phyloP scores from a whole-genome alignment of 1,140 invertebrate species.

The Drosophila trapezifrons region DNA sequence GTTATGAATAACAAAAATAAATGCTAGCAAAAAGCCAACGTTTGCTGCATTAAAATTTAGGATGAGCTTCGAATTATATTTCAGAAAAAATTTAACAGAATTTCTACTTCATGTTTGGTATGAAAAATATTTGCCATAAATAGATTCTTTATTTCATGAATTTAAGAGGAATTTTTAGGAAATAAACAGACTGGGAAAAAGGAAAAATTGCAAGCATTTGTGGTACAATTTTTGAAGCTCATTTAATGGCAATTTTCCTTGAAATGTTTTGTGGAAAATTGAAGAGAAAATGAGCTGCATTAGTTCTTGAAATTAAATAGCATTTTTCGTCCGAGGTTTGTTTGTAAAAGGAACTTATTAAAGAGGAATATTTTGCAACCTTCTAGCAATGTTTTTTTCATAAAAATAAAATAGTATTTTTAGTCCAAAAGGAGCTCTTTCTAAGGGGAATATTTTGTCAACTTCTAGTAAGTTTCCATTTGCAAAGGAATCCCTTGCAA shows the following conservation, averaged over 20 bases:
- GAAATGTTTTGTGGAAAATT: not conserved
- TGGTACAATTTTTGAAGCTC: no score
- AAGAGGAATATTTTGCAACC: no score
- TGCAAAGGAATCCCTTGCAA: slow-evolving; percentile 17
- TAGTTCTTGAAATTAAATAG: not conserved
- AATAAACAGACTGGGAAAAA: no score
- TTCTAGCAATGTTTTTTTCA: not conserved
- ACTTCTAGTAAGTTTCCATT: no score
- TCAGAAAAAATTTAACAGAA: not conserved
- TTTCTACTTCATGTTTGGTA: not conserved
- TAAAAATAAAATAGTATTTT: not conserved
- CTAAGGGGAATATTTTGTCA: not conserved
- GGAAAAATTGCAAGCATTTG: no score
- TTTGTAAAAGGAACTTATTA: not conserved
- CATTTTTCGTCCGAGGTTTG: not conserved
- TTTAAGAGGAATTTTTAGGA: not conserved
- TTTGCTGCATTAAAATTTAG: not conserved
- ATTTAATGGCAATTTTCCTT: not conserved
- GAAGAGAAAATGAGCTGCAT: not conserved
- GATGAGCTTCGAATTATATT: not conserved
- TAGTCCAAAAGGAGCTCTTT: not conserved
- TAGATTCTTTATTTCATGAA: not conserved
- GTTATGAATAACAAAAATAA: slow-evolving; percentile 7
- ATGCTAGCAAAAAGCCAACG: not conserved
- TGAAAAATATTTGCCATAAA: no score